Percentiles rank a stretch among this genome's conserved stretches.
Evolutionary conservation across 2,797 vertebrate species (phyloP).

Genomic region (Emys orbicularis): DNA sequence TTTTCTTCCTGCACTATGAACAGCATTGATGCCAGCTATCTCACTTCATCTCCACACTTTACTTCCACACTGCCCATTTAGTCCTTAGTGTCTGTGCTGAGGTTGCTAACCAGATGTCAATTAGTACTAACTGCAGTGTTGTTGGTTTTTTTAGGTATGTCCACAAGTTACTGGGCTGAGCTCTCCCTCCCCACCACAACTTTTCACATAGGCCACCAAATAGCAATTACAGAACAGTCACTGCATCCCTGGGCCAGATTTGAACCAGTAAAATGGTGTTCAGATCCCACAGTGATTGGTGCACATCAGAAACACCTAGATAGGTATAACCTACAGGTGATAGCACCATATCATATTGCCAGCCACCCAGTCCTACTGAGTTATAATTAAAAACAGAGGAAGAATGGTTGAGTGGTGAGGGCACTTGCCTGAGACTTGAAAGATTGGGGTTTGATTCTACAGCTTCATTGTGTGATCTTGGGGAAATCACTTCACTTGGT

Average conservation of each 20-base stretch:
- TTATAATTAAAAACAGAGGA: background rate
- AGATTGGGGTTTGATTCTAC: background rate
- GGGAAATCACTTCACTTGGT: background rate
- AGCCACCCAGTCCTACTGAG: background rate
- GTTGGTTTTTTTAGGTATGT: background rate
- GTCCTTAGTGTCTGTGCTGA: no score
- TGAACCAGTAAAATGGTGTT: background rate
- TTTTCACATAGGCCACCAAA: background rate
- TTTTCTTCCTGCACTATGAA: background rate
- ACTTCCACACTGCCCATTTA: background rate
- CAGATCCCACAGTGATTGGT: background rate
- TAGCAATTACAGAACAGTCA: background rate
- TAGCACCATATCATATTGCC: background rate
- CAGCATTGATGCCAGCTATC: background rate
- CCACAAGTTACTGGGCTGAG: background rate
- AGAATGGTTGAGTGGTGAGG: background rate
- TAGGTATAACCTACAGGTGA: background rate
- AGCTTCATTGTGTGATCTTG: background rate
- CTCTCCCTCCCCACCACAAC: no score
- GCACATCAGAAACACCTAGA: fast-evolving
- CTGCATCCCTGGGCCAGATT: background rate
- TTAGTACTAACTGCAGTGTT: background rate
- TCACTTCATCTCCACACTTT: background rate
- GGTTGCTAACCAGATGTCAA: background rate
- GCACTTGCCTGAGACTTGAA: background rate